A percentile compares a stretch with the other conserved stretches of the same genome.
Evolutionary conservation across 1,140 invertebrate genomes (phyloP).

Genomic region (Listronotus oregonensis): DNA sequence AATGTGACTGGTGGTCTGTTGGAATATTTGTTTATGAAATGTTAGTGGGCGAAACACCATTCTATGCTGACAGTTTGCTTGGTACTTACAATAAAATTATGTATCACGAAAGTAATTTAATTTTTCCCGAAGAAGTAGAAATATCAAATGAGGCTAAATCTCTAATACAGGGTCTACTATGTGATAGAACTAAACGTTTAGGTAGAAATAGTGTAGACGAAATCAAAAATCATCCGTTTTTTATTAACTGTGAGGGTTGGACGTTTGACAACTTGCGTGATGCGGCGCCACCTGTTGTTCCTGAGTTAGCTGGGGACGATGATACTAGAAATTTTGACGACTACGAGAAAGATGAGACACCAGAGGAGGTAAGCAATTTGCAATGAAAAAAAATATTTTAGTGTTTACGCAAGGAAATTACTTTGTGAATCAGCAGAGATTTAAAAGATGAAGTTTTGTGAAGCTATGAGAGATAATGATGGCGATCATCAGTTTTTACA

Average conservation of each 20-base stretch:
- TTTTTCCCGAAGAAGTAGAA: constrained; percentile 93
- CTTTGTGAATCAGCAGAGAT: too few species aligned
- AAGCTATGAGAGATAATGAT: too few species aligned
- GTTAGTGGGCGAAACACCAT: constrained; percentile 98
- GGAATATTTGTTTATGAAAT: constrained; percentile 99
- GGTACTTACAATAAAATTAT: constrained; percentile 99
- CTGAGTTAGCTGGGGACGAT: constrained; percentile 92
- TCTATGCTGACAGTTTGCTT: constrained; percentile 97
- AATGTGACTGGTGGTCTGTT: constrained; percentile 99
- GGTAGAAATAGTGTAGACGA: constrained; percentile 94
- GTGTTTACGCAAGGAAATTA: background rate
- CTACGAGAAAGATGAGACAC: constrained; percentile 88
- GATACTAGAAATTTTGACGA: constrained; percentile 99
- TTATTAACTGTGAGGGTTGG: constrained; percentile 92
- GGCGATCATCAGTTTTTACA: too few species aligned
- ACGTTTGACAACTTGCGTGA: constrained; percentile 94
- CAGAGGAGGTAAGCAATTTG: constrained; percentile 67
- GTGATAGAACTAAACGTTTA: constrained; percentile 87
- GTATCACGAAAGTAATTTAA: constrained; percentile 95
- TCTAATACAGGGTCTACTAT: constrained; percentile 93
- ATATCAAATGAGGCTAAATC: constrained; percentile 91
- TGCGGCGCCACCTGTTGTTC: constrained; percentile 94
- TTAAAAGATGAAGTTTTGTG: too few species aligned
- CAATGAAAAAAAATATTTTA: background rate
- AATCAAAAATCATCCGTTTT: constrained; percentile 95